Evolutionary conservation across 2,888 invertebrate genomes (phyloP).

Genomic region (Steinernema carpocapsae): DNA sequence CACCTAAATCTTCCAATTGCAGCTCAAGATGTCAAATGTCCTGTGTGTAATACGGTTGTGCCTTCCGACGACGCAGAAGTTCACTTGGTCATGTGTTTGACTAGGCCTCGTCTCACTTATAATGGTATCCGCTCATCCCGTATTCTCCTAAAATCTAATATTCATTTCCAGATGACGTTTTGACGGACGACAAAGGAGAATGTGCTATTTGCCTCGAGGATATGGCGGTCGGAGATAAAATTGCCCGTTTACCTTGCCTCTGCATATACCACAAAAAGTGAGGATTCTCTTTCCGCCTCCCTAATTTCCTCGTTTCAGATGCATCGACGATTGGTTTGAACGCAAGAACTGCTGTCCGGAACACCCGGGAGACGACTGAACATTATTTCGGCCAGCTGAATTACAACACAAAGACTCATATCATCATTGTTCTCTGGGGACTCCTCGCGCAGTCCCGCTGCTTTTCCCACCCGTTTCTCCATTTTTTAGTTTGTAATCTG

Average conservation of each 20-base stretch:
- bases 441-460: neutral
- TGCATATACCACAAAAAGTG: conserved; percentile 99
- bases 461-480: neutral
- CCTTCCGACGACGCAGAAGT: conserved; percentile 98
- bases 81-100: conserved; percentile 98
- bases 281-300: conserved; percentile 61
- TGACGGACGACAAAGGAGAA: conserved; percentile 94
- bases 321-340: conserved; percentile 99
- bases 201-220: conserved; percentile 99
- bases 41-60: conserved; percentile 97
- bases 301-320: conserved; percentile 76
- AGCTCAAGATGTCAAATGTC: conserved; percentile 89
- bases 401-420: neutral
- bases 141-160: neutral
- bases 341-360: conserved; percentile 98
- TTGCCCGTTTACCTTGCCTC: conserved; percentile 96
- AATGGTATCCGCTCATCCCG: conserved; percentile 79
- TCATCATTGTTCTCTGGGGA: neutral
- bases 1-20: neutral
- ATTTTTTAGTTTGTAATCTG: conserved; percentile 1
- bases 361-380: conserved; percentile 84
- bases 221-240: conserved; percentile 89
- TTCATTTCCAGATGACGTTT: conserved; percentile 86
- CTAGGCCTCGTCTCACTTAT: conserved; percentile 96
- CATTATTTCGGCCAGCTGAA: too few relatives aligned